These are phyloP conservation scores for Habroteleia sp. DNA, from an alignment of 2,888 invertebrate genomes.

Conservation along the genomic window DNA sequence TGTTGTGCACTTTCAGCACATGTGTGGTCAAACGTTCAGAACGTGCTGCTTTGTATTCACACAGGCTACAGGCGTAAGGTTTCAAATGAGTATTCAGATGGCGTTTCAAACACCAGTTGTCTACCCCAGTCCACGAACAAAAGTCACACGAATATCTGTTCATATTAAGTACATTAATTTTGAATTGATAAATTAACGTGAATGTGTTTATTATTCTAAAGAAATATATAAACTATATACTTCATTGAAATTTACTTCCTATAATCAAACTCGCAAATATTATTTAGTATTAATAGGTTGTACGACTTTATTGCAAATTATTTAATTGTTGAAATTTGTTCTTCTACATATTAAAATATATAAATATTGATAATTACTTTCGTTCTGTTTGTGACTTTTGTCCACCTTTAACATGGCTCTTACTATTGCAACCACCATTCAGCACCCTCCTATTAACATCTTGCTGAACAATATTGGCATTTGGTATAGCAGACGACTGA, in stretches of 20 bases:
- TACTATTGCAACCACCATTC: conserved; percentile 78
- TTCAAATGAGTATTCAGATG: conserved; percentile 96
- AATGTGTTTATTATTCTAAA: too few relatives aligned
- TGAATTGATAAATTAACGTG: neutral
- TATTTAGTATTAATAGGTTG: too few relatives aligned
- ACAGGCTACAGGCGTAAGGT: conserved; percentile 93
- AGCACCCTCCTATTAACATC: conserved; percentile 74
- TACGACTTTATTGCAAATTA: too few relatives aligned
- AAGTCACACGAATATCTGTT: conserved; percentile 91
- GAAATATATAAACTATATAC: too few relatives aligned
- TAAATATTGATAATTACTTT: conserved; percentile 66
- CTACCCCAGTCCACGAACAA: conserved; percentile 95
- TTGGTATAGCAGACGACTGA: conserved; percentile 71
- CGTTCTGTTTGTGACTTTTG: conserved; percentile 74
- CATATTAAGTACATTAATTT: conserved; percentile 17
- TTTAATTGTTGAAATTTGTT: too few relatives aligned
- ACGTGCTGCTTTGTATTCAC: conserved; percentile 96
- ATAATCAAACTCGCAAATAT: too few relatives aligned
- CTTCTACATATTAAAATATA: too few relatives aligned
- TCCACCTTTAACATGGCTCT: conserved; percentile 76
- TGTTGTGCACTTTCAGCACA: conserved; percentile 95
- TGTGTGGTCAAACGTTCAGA: conserved; percentile 94
- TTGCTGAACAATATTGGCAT: conserved; percentile 71
- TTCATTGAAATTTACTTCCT: too few relatives aligned
- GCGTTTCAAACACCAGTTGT: conserved; percentile 96